Conservation (phyloP, 2,888 invertebrate species). For the Halictus quadricinctus region DNA sequence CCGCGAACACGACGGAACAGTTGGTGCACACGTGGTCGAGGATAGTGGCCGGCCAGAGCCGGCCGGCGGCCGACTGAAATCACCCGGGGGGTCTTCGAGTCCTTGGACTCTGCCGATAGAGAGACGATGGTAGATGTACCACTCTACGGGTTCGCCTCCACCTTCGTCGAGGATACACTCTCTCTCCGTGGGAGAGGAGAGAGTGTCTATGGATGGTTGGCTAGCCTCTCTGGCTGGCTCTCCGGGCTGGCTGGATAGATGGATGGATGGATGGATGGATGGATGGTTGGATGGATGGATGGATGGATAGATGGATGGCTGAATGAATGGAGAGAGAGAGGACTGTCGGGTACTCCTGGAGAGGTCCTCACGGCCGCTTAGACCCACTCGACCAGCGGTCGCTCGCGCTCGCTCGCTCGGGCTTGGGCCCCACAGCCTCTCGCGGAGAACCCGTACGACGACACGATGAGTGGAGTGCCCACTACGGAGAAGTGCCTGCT, state of each 20-base stretch:
- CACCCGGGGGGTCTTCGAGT: constrained; percentile 79
- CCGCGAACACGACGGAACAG: constrained; percentile 17
- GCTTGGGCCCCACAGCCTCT: constrained; percentile 75
- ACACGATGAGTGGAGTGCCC: constrained; percentile 82
- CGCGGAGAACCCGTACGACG: constrained; percentile 79
- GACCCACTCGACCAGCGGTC: constrained; percentile 81
- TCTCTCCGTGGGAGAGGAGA: constrained; percentile 69
- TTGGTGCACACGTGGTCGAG: constrained; percentile 63
- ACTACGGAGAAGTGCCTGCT: constrained; percentile 82
- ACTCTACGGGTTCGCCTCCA: constrained; percentile 79
- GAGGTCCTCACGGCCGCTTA: constrained; percentile 83
- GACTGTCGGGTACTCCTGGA: constrained; percentile 82
- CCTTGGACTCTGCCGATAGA: constrained; percentile 80
- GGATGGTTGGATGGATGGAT: constrained; percentile 74
- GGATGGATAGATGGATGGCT: constrained; percentile 78
- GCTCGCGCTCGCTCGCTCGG: constrained; percentile 74
- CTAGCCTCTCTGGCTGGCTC: constrained; percentile 35
- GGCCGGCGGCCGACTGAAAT: constrained; percentile 82
- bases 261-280: constrained; percentile 75
- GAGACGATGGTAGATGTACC: constrained; percentile 80
- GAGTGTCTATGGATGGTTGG: constrained; percentile 68
- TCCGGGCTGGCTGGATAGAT: constrained; percentile 64
- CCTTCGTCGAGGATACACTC: constrained; percentile 75
- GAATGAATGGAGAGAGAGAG: constrained; percentile 78
- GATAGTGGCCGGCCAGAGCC: constrained; percentile 81